Evolutionary conservation across 2,888 invertebrate genomes (phyloP).

Genomic region (Dryadula phaetusa): DNA sequence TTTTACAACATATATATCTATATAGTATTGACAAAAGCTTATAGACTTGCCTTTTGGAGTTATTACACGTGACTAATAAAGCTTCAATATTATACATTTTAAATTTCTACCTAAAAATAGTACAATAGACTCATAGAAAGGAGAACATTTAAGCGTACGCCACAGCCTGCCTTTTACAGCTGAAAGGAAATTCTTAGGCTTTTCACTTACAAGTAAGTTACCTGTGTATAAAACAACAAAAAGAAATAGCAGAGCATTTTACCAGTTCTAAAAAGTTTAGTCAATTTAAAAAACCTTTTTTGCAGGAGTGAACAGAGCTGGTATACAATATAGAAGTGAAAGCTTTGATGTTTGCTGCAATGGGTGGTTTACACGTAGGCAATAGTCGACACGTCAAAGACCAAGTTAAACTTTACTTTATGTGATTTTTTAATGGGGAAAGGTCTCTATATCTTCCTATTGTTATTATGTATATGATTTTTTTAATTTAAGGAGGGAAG

Average conservation of each 20-base stretch:
- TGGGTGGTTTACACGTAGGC: conserved; percentile 6
- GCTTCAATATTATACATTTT: background rate
- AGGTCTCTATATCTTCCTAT: background rate
- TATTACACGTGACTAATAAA: background rate
- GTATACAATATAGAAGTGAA: background rate
- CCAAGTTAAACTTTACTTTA: background rate
- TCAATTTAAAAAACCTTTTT: conserved; percentile 22
- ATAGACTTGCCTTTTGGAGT: background rate
- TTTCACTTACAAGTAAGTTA: conserved; percentile 15
- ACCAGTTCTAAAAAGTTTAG: conserved; percentile 4
- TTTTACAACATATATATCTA: background rate
- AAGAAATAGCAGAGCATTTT: background rate
- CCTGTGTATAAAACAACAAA: conserved; percentile 18
- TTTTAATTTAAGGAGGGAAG: no score
- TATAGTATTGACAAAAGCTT: background rate
- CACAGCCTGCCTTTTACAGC: background rate
- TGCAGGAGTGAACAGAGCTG: background rate
- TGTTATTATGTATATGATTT: no score
- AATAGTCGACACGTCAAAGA: background rate
- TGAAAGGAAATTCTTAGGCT: conserved; percentile 18
- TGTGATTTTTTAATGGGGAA: background rate
- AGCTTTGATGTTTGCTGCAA: conserved; percentile 1
- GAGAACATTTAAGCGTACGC: conserved; percentile 10
- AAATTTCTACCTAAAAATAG: conserved; percentile 12
- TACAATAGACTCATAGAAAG: background rate